These are phyloP conservation scores for Lytechinus pictus DNA, from an alignment of 35 echinoderm and acorn worm genomes.

Conservation along the genomic window DNA sequence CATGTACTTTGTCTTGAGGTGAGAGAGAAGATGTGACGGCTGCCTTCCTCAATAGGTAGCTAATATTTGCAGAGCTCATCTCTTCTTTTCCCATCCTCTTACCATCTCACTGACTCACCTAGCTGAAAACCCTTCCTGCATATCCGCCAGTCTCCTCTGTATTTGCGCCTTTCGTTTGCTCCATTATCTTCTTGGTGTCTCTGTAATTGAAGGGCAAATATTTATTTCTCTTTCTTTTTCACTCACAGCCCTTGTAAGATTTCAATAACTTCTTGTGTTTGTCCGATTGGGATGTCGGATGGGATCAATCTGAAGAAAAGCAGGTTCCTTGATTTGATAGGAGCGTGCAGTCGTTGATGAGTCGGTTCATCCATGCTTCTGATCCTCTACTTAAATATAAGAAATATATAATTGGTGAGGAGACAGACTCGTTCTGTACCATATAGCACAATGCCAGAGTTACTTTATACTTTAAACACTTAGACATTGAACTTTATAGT, in stretches of 20 bases:
- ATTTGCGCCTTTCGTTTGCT: background rate
- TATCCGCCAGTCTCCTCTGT: background rate
- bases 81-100: background rate
- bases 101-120: background rate
- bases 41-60: background rate
- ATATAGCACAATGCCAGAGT: too few relatives aligned
- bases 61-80: slow-evolving; percentile 4
- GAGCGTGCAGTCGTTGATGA: too few relatives aligned
- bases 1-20: background rate
- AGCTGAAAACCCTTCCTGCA: background rate
- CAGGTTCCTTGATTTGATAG: background rate
- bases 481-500: background rate
- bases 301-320: background rate
- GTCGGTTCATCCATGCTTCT: too few relatives aligned
- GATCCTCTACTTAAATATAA: too few relatives aligned
- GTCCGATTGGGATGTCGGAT: background rate
- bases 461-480: too few relatives aligned
- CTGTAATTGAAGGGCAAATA: background rate
- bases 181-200: slow-evolving; percentile 9
- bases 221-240: background rate
- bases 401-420: too few relatives aligned
- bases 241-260: background rate
- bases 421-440: too few relatives aligned
- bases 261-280: background rate
- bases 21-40: background rate